Evolutionary conservation across 2,888 invertebrate species (phyloP), one percentile per base, ranked within the genome.

Genomic region (Hecatera dysodea): DNA sequence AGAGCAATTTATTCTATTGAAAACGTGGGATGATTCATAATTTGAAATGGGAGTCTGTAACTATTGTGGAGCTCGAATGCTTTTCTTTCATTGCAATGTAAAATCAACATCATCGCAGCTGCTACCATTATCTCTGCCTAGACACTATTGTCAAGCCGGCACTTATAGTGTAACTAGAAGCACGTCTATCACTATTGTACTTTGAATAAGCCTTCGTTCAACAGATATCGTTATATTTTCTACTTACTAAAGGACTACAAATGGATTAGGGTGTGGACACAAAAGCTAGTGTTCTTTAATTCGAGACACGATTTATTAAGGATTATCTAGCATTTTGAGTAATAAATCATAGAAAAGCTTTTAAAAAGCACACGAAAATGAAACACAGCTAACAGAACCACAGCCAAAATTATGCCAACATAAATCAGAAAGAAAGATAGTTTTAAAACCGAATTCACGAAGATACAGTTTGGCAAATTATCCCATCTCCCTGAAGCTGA

Each of bases 341-440:
- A 46, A 59, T 55, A 12, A 24, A 52, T 65, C 27, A 69, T 12
- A 22, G 12, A 19, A 33, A 29, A 39, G 19, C 60, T 65, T 67
- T 53, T 44, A 15, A 44, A 57, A 65, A 15, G 9, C 22, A 39
- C 27, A 53, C 9, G 52, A 64, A 63, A 63, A 50, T 56, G n/a
- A 61, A 64, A 53, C 27, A 27, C 24, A 27, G n/a, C 33, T 55
- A 55, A 46, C 36, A 67, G 22, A 50, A 56, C 9, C 29, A 36
- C 17, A 39, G 67, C 76, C 76, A 79, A 80, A 64, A 52, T 53
- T 33, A 48, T 64, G 46, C 55, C 64, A 64, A 60, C 65, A 59
- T 75, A 75, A 80, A 67, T 61, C 46, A 56, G 12, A 44, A 33
- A n/a, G 27, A 4, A 39, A 56, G 27, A 39, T 44, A 24, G 29